Evolutionary conservation across 2,113 vertebrate species (phyloP), one percentile per base, ranked within the genome.

Genomic region (Centropus unirufus): DNA sequence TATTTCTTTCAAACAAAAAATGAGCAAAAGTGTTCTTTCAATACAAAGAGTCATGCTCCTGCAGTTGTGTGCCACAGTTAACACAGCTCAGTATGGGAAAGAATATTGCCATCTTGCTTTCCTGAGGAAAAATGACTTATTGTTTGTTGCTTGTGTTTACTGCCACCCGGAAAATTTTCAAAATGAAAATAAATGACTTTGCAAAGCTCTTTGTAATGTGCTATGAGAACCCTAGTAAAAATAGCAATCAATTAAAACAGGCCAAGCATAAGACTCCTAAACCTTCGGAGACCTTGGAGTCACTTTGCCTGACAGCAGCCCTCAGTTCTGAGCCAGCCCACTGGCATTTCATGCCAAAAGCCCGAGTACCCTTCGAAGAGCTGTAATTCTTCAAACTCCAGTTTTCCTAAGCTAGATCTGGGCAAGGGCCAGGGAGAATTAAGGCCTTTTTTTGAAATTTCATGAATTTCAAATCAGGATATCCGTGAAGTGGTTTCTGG

Each of bases 121-220:
- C 78, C 64, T 0, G 0, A 68, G 79, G 26, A 51, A 90, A 75
- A 96, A 85, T 83, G 8, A 76, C 40, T 95, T 90, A 22, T 39
- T 93, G 44, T 79, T 88, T 86, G 42, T 57, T 73, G 34, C 23
- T 47, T 80, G 22, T 83, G 54, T 58, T 94, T 90, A 55, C 62
- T 67, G 46, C 42, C 17, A 1, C 62, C 63, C 62, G 91, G 81
- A 63, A 88, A 75, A 30, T 83, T 86, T 52, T 47, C 40, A 68
- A 90, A 94, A 93, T 87, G 46, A 92, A 89, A 93, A 95, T 47
- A 62, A 93, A 94, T 0, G 1, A 75, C 80, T 90, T 93, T 80
- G 39, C 47, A 92, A 70, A 73, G 62, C 63, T 75, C 52, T 39
- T 14, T 67, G 14, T 46, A 62, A 29, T 21, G 36, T 73, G 51